Percentiles rank a stretch among this genome's conserved stretches.
Conservation (phyloP, 1,140 invertebrate genomes). For the Drosophila elegans region DNA sequence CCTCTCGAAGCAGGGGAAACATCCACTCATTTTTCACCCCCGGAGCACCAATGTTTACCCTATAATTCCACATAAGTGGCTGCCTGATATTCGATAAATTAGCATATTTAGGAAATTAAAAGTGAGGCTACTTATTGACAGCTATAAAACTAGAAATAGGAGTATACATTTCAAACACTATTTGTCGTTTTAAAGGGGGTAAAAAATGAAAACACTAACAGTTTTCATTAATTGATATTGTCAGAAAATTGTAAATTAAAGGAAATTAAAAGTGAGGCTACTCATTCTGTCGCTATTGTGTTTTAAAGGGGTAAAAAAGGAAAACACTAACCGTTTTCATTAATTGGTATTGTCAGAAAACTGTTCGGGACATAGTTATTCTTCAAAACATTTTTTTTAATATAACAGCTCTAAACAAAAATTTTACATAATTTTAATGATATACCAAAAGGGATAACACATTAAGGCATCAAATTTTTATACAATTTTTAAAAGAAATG, state of each 20-base stretch:
- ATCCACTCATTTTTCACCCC: neutral
- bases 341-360: neutral
- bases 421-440: no score
- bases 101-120: neutral
- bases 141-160: neutral
- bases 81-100: neutral
- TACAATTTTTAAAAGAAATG: no score
- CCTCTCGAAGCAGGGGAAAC: neutral
- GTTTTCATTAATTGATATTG: neutral
- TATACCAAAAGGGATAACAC: no score
- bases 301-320: neutral
- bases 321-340: neutral
- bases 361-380: no score
- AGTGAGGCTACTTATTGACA: neutral
- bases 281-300: no score
- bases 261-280: no score
- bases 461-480: no score
- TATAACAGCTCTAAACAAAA: no score
- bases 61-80: neutral
- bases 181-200: neutral
- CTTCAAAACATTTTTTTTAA: no score
- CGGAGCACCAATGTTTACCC: neutral
- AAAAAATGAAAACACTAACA: neutral
- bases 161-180: neutral
- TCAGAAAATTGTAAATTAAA: no score